phyloP scores from a whole-genome alignment of 2,113 vertebrate species.

The Ornithorhynchus anatinus region DNA sequence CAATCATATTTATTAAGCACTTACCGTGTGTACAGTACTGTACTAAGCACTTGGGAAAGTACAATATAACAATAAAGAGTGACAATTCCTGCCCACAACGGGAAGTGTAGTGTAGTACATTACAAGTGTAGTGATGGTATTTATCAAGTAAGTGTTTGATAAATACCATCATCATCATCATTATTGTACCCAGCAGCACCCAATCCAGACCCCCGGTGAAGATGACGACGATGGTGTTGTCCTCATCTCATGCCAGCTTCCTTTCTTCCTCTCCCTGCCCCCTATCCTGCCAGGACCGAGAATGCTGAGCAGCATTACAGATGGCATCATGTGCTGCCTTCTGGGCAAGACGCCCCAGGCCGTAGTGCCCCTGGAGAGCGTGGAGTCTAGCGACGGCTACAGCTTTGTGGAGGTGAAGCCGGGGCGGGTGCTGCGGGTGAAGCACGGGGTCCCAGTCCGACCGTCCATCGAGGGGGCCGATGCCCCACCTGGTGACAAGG shows the following conservation, averaged over 20 bases:
- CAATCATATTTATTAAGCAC: too few relatives aligned
- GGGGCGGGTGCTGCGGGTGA: conserved; percentile 84
- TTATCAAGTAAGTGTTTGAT: too few relatives aligned
- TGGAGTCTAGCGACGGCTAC: conserved; percentile 84
- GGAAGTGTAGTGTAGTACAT: too few relatives aligned
- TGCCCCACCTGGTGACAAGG: not conserved
- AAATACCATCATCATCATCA: too few relatives aligned
- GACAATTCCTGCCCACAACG: too few relatives aligned
- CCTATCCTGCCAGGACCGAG: conserved; percentile 49
- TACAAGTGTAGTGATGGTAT: too few relatives aligned
- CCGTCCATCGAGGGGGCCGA: conserved; percentile 56
- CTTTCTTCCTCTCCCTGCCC: not conserved
- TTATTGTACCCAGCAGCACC: too few relatives aligned
- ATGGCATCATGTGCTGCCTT: conserved; percentile 89
- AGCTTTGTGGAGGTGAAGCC: conserved; percentile 96
- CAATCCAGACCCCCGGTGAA: too few relatives aligned
- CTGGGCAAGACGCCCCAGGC: conserved; percentile 80
- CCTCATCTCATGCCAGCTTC: not conserved
- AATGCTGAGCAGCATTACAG: conserved; percentile 88
- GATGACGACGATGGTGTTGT: too few relatives aligned
- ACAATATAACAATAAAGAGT: too few relatives aligned
- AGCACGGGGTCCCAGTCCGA: conserved; percentile 73
- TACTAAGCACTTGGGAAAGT: too few relatives aligned
- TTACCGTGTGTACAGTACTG: too few relatives aligned
- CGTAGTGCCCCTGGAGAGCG: conserved; percentile 81